Conservation (phyloP, 2,797 vertebrate species). For the Malacoctenus gilli region DNA sequence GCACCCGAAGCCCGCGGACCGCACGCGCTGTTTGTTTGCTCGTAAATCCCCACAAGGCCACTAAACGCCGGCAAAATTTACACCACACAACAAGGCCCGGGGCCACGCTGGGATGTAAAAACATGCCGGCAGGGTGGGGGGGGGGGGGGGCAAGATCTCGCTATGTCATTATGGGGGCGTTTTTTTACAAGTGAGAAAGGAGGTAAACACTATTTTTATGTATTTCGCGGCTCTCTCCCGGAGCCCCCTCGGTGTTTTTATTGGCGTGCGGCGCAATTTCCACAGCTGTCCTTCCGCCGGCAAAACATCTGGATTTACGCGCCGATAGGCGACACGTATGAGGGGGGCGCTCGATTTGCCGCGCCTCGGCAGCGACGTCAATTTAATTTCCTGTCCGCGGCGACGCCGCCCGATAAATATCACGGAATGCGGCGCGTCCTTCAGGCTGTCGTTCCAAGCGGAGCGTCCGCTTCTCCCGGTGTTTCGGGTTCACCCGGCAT, state of each 20-base stretch:
- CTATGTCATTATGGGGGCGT: not conserved
- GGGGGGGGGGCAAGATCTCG: not conserved
- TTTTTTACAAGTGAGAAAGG: not conserved
- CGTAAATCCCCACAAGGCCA: not conserved
- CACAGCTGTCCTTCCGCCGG: not conserved
- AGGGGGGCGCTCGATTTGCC: not conserved
- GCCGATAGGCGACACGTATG: not conserved
- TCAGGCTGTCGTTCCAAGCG: no score
- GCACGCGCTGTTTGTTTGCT: not conserved
- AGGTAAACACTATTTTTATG: not conserved
- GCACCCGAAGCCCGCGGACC: no score
- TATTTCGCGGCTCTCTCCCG: not conserved
- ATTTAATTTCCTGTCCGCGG: not conserved
- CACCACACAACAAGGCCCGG: no score
- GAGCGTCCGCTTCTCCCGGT: no score
- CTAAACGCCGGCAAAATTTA: no score
- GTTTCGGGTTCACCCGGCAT: no score
- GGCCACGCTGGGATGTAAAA: no score
- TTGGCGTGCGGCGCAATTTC: not conserved
- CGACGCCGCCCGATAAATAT: not conserved
- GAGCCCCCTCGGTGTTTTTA: not conserved
- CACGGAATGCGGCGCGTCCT: no score
- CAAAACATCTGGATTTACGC: conserved; percentile 5
- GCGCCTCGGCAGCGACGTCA: not conserved
- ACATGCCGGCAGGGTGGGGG: no score